Base-by-base conservation (phyloP, 2,797 vertebrate genomes). In the Adelosebastes latens region DNA sequence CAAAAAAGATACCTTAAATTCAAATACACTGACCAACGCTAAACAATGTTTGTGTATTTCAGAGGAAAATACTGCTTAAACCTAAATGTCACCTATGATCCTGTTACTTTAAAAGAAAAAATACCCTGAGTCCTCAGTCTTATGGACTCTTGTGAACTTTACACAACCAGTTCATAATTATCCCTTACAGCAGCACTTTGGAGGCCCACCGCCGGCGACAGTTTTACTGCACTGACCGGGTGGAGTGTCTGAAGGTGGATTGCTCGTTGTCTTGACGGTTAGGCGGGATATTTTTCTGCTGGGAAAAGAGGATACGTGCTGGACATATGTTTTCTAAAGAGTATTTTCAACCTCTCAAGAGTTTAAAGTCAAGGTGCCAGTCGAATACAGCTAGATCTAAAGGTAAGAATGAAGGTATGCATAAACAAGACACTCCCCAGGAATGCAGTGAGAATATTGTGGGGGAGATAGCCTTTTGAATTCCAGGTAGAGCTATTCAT, bases 151-250 rank as follows among this genome's bases (percentile, higher is more conserved):
- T 58, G 53, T 68, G 34, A 79, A 52, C 72, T 32, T 79, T 59
- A 24, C n/a, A 61, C 29, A 76, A 71, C 14, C 3, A 20, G 31
- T 60, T 80, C 56, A 59, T 78, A 68, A 56, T 63, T 42, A 61
- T 42, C 49, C 39, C 62, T 69, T 34, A 72, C 65, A 71, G 66
- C 77, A 69, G 75, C 75, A 71, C 55, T 81, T 77, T 77, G 42
- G 29, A 71, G 49, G 68, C 61, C 11, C 49, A 61, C 11, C 1
- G 1, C 56, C 65, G 72, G 53, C 24, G 3, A 52, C 85, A 73
- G 65, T 36, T 67, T 70, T 36, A 68, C 73, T 74, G 56, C 22
- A 14, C 31, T 36, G 59, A 49, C 22, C 0, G 9, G 61, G 16
- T 27, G 34, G 39, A 64, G 60, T 22, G 62, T 64, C 67, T 81